Evolutionary conservation across 2,113 vertebrate species (phyloP).

Genomic region (Hemicordylus capensis): DNA sequence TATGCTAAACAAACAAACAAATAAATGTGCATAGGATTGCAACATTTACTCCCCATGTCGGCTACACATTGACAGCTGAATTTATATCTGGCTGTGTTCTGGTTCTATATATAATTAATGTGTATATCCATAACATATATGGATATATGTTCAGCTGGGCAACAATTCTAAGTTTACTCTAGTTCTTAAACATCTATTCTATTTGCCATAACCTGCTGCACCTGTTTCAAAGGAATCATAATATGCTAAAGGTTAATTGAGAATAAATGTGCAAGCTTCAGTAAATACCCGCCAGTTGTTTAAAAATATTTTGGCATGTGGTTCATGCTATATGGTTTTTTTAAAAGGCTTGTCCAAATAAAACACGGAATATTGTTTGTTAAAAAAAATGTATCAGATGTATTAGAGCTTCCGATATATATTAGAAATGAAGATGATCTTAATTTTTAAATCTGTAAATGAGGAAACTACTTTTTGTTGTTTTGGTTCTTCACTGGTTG

Average conservation of each 20-base stretch:
- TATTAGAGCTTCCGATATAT: too few relatives aligned
- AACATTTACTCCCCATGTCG: neutral
- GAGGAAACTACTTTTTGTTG: neutral
- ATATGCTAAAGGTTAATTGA: neutral
- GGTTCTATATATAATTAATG: neutral
- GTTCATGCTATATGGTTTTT: neutral
- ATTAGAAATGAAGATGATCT: neutral
- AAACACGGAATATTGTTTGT: neutral
- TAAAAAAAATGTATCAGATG: neutral
- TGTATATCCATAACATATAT: neutral
- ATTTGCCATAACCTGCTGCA: neutral
- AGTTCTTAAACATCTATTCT: slow-evolving; percentile 2
- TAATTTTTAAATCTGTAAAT: neutral
- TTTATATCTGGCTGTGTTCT: neutral
- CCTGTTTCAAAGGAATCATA: slow-evolving; percentile 16
- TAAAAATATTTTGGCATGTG: neutral
- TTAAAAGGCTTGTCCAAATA: neutral
- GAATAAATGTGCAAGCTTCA: neutral
- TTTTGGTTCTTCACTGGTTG: neutral
- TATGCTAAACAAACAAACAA: too few relatives aligned
- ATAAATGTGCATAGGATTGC: neutral
- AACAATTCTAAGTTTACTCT: neutral
- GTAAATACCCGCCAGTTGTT: neutral
- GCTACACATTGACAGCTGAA: neutral
- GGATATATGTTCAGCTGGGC: neutral